Conservation (phyloP, 2,113 vertebrate genomes). For the Mastomys natalensis region DNA sequence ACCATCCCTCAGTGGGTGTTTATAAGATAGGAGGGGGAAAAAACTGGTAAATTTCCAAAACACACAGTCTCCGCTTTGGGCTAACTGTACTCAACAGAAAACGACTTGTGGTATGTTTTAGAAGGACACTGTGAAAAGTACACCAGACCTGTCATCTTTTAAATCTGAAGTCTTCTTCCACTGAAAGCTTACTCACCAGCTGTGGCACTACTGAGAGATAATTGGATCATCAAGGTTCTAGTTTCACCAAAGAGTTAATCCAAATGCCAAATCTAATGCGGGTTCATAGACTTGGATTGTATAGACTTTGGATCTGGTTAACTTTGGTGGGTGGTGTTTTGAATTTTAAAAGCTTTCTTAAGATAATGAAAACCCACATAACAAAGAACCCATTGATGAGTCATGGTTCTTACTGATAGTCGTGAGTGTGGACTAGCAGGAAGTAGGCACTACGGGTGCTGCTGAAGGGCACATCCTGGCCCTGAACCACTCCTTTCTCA, state of each 20-base stretch:
- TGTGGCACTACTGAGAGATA: not conserved
- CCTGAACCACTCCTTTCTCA: not conserved
- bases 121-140: not conserved
- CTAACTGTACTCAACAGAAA: not conserved
- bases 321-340: not conserved
- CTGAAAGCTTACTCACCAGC: not conserved
- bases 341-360: not conserved
- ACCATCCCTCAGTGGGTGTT: not conserved
- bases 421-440: not conserved
- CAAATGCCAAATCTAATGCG: not conserved
- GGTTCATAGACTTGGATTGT: not conserved
- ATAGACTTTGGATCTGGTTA: not conserved
- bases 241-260: not conserved
- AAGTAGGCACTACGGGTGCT: not conserved
- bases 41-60: not conserved
- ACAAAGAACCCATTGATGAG: not conserved
- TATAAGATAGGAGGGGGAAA: not conserved
- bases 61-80: not conserved
- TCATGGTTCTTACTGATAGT: no score
- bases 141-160: not conserved
- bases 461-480: not conserved
- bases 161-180: not conserved
- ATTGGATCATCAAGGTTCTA: not conserved
- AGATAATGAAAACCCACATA: not conserved
- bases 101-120: not conserved